Evolutionary conservation across 2,113 vertebrate species (phyloP), one percentile per base, ranked within the genome.

Genomic region (Caranx ignobilis): DNA sequence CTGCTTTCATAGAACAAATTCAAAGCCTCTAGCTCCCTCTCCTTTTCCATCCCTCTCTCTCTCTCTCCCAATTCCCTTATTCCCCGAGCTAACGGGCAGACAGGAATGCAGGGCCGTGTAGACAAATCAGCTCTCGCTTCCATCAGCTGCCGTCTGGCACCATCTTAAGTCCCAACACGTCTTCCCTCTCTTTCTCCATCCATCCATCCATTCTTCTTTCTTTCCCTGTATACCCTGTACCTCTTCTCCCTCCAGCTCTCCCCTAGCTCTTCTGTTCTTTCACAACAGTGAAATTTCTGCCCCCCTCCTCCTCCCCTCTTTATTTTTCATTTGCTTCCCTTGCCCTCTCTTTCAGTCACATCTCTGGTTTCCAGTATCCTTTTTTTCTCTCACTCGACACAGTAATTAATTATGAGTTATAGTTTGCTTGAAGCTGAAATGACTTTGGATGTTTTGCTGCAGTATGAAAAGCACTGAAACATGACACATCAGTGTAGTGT

Each of bases 81-180:
- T 90, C 89, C 71, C 77, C 26, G 56, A 10, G 31, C 86, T 85
- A 72, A 83, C 68, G 39, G 69, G 75, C 82, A 85, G 83, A 86
- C 84, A 84, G 81, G 64, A 90, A 89, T 78, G 82, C 82, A 78
- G 86, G 63, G 79, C 79, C 47, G 43, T 79, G 83, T 85, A 78
- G 87, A 94, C 91, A 88, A 93, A 94, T 93, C 87, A 79, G 83
- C 77, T 71, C 74, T 75, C 41, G 47, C 80, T 79, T 90, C 84
- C 41, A 81, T 85, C 66, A 12, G 76, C 84, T 80, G 59, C 88
- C 3, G 79, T 77, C 81, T 77, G 74, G 73, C 79, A 88, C 63
- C 86, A 90, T 89, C 81, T 81, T 64, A 69, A 89, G 57, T 92
- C 87, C 82, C 71, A 77, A 83, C 88, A 88, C 71, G 52, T 88